phyloP scores from a whole-genome alignment of 2,888 invertebrate genomes.

The Ennomos fuscantarius region DNA sequence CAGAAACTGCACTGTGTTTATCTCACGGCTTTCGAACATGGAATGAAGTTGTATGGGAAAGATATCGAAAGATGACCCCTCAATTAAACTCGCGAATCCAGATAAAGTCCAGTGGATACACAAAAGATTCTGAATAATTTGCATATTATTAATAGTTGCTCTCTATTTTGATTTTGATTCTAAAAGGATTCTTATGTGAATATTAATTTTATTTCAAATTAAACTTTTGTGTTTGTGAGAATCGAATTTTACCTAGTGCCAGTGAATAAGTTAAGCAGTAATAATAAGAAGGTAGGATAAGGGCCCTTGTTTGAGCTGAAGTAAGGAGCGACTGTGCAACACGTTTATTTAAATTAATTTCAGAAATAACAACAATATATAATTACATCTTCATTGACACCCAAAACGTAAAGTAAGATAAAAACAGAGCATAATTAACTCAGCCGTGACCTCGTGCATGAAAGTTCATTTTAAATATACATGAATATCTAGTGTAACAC shows the following conservation, averaged over 20 bases:
- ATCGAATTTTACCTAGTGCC: conserved; percentile 27
- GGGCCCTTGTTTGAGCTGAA: neutral
- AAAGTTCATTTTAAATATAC: no score
- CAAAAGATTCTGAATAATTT: conserved; percentile 68
- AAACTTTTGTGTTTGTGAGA: conserved; percentile 44
- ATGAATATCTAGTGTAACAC: no score
- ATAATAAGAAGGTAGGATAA: conserved; percentile 10
- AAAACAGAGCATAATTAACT: no score
- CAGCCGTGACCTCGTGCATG: no score
- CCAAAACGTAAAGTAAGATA: no score
- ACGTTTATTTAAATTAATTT: no score
- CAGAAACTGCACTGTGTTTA: conserved; percentile 54
- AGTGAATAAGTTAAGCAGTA: conserved; percentile 27
- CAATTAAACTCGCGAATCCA: conserved; percentile 74
- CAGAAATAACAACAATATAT: no score
- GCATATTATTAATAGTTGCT: conserved; percentile 58
- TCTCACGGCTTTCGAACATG: conserved; percentile 65
- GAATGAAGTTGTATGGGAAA: conserved; percentile 73
- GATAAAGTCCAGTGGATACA: conserved; percentile 70
- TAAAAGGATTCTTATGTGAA: conserved; percentile 54
- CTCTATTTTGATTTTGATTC: conserved; percentile 44
- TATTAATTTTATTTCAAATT: conserved; percentile 50
- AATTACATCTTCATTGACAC: no score
- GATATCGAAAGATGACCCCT: conserved; percentile 79
- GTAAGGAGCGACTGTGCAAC: no score